These are phyloP conservation scores for Neodon shergylaensis DNA, from an alignment of 2,113 vertebrate species.

Conservation along the genomic window DNA sequence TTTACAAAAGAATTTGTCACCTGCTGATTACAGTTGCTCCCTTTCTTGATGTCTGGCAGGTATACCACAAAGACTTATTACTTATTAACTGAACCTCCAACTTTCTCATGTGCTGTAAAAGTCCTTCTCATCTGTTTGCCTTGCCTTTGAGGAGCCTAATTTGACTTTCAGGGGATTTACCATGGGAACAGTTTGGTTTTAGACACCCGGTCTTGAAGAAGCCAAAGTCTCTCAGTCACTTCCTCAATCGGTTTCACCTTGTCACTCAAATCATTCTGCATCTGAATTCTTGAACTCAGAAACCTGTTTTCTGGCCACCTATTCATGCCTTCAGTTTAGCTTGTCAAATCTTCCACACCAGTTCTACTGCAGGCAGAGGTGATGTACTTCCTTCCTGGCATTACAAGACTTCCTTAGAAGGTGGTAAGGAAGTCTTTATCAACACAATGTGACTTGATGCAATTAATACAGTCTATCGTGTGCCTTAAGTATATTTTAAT, in stretches of 20 bases:
- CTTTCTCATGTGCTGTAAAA: neutral
- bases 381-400: neutral
- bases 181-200: neutral
- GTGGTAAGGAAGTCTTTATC: neutral
- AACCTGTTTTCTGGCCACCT: neutral
- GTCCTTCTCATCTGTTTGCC: neutral
- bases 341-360: neutral
- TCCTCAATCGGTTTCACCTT: neutral
- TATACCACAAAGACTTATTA: neutral
- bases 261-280: neutral
- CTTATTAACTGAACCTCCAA: neutral
- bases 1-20: neutral
- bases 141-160: neutral
- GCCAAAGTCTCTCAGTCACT: neutral
- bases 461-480: neutral
- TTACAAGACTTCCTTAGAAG: neutral
- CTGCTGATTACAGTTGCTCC: neutral
- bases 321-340: neutral
- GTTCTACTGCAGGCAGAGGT: neutral
- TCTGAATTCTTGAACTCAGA: neutral
- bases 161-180: neutral
- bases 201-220: neutral
- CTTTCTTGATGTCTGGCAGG: neutral
- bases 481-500: constrained; percentile 5
- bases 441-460: neutral